Evolutionary conservation across 2,113 vertebrate species (phyloP), one percentile per base, ranked within the genome.

Genomic region (Leiothrix lutea): DNA sequence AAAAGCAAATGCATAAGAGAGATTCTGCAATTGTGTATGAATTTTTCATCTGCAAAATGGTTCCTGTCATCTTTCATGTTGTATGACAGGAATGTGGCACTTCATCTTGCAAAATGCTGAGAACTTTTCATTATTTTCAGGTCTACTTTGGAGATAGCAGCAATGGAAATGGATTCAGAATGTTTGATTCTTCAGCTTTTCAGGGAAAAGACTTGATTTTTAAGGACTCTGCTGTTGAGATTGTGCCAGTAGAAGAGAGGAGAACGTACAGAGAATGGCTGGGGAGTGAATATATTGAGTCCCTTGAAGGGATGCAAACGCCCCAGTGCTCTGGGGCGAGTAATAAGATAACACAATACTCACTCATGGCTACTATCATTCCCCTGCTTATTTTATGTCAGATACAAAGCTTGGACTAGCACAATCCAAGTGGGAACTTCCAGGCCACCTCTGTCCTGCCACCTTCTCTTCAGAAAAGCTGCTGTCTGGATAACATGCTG

Each of bases 161-260:
- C 94, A 82, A 96, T 47, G 58, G 1, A 94, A 91, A 98, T 13
- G 98, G 61, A 47, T 99, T 99, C 97, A 98, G 91, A 97, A 99
- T 99, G 99, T 99, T 99, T 70, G 98, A 99, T 96, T 99, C 99
- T 9, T 96, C 98, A 72, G 4, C 36, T 45, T 99, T 99, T 74
- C 40, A 88, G 1, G 98, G 98, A 72, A 97, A 97, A 70, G 98
- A 99, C 94, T 98, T 99, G 82, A 98, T 99, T 81, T 99, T 99
- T 97, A 99, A 98, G 91, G 99, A 99, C 94, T 99, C 99, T 75
- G 97, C 99, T 0, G 25, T 98, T 26, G 96, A 71, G 36, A 96
- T 98, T 0, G 97, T 99, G 70, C 98, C 98, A 2, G 98, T 99
- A 2, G 85, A 58, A 33, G 98, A 99, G 77, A 99, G 60, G 61